These are phyloP conservation scores for Zeus faber DNA, from an alignment of 2,113 vertebrate genomes.

Conservation along the genomic window DNA sequence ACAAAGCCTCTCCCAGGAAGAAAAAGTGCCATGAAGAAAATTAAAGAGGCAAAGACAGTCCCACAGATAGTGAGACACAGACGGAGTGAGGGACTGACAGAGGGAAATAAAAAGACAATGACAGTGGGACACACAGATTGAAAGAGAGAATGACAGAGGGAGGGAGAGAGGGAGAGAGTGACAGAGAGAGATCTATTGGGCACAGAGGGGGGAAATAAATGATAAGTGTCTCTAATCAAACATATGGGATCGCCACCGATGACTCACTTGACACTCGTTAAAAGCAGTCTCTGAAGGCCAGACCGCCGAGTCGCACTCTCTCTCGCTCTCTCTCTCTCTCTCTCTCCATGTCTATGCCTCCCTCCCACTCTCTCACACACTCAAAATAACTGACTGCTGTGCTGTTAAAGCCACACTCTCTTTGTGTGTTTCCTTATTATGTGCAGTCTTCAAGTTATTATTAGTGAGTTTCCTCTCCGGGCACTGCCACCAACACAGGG, in stretches of 20 bases:
- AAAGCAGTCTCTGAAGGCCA: slow-evolving; percentile 33
- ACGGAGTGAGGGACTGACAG: not conserved
- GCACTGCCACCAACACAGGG: not conserved
- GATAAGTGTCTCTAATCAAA: not conserved
- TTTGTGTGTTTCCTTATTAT: no score
- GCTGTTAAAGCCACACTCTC: no score
- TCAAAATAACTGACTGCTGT: slow-evolving; percentile 1
- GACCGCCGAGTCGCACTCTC: slow-evolving; percentile 14
- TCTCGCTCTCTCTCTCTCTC: not conserved
- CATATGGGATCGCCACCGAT: not conserved
- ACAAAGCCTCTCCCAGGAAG: no score
- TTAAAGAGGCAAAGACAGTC: no score
- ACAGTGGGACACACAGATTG: no score
- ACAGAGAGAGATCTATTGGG: not conserved
- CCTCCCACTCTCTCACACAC: not conserved
- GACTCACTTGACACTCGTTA: not conserved
- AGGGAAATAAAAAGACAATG: not conserved
- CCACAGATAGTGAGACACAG: not conserved
- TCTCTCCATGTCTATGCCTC: not conserved
- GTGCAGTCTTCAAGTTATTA: no score
- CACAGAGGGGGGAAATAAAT: not conserved
- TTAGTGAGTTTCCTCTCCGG: no score
- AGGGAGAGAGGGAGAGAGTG: not conserved
- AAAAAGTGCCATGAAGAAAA: no score
- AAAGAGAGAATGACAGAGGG: not conserved